A percentile compares a stretch with the other conserved stretches of the same genome.
phyloP scores from a whole-genome alignment of 2,888 invertebrate genomes.

The Conchocele bisecta region DNA sequence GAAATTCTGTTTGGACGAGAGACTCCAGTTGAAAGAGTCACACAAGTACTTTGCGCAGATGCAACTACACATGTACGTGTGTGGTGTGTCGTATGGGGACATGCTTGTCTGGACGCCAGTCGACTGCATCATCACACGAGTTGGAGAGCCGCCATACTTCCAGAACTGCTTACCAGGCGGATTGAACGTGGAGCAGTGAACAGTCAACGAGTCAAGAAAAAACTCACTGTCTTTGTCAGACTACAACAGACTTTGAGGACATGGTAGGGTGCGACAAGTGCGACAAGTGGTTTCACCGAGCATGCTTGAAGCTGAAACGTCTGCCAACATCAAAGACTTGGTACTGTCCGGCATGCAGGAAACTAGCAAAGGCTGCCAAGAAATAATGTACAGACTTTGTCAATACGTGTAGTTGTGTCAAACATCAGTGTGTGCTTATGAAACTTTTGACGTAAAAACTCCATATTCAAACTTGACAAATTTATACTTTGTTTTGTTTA shows the following conservation, averaged over 20 bases:
- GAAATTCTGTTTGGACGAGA: background rate
- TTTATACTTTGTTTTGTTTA: too few species aligned
- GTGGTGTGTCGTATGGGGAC: background rate
- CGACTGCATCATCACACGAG: background rate
- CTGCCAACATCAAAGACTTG: background rate
- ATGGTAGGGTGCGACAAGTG: conserved; percentile 5
- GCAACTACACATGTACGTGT: conserved; percentile 4
- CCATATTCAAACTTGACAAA: too few species aligned
- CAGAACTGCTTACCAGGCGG: conserved; percentile 3
- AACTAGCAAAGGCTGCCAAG: too few species aligned
- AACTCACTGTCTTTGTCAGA: background rate
- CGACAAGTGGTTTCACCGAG: background rate
- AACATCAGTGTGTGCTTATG: too few species aligned
- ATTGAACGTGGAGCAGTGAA: background rate
- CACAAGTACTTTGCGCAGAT: background rate
- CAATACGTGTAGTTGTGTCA: too few species aligned
- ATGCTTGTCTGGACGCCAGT: background rate
- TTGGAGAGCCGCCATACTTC: background rate
- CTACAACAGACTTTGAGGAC: background rate
- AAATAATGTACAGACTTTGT: too few species aligned
- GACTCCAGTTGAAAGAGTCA: background rate
- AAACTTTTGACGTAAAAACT: too few species aligned
- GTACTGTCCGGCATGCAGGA: background rate
- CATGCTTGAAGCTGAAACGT: background rate
- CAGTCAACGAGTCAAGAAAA: background rate